Base-by-base conservation (phyloP, 2,113 vertebrate species). In the Lagopus muta region DNA sequence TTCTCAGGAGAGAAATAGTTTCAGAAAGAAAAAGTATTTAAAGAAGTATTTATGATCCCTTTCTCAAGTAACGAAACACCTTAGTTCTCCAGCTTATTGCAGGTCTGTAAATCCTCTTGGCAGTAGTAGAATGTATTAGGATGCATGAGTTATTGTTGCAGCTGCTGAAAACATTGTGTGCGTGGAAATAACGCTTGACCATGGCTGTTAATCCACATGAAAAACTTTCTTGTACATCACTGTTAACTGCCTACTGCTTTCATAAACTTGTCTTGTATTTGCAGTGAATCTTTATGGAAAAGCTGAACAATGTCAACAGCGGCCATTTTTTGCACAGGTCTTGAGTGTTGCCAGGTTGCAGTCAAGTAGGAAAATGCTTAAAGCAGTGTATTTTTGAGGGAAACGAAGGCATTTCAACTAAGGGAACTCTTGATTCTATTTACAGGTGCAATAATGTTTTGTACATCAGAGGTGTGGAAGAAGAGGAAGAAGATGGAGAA, bases 401-500 rank as follows among this genome's bases (percentile, higher is more conserved):
- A 57, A 80, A 40, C 7, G 0, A 16, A 28, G 81, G 6, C 1
- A 14, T 66, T 66, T 20, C 22, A 28, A 5, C 57, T 86, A 88
- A 94, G 13, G 32, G 28, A 87, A 21, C 3, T 75, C 52, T 92
- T 95, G 61, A 55, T 97, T 98, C 55, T 93, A 0, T 92, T 95
- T 93, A 34, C 98, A 99, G 99, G 96, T 99, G 99, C 97, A 99
- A 99, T 98, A 99, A 99, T 67, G 99, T 99, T 84, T 97, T 99
- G 96, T 99, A 99, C 98, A 99, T 99, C 97, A 97, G 99, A 97
- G 99, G 99, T 42, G 99, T 99, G 74, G 99, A 99, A 97, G 99
- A 99, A 92, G 99, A 99, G 75, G 99, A 99, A 94, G 99, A 99
- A 97, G 99, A 99, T 72, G 99, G 99, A 93, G 99, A 99, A 96